phyloP scores from a whole-genome alignment of 2,888 invertebrate species.

The Frankliniella fusca region DNA sequence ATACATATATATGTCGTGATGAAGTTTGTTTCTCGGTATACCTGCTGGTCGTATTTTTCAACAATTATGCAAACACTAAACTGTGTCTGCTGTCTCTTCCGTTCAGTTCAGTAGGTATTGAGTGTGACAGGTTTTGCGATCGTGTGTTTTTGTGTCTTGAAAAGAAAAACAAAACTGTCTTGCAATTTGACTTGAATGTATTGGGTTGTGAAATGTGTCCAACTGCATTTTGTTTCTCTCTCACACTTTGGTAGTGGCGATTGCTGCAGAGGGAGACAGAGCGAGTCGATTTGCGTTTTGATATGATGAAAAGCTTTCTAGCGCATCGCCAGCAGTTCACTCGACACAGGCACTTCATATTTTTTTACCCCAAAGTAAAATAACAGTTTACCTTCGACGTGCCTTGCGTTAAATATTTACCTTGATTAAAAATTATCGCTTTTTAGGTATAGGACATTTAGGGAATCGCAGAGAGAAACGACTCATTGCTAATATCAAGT shows the following conservation, averaged over 20 bases:
- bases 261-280: conserved; percentile 21
- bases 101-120: not conserved
- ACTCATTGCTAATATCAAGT: too few relatives aligned
- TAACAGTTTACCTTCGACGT: not conserved
- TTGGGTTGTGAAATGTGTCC: not conserved
- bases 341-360: too few relatives aligned
- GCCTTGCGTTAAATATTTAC: not conserved
- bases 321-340: conserved; percentile 3
- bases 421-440: too few relatives aligned
- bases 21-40: not conserved
- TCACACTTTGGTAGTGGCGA: conserved; percentile 18
- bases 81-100: not conserved
- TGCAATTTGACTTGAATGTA: conserved; percentile 13
- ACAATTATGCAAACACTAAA: not conserved
- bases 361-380: too few relatives aligned
- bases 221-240: conserved; percentile 20
- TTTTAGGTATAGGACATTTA: not conserved
- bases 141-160: not conserved
- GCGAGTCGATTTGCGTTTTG: conserved; percentile 12
- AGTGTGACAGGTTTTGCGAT: conserved; percentile 10
- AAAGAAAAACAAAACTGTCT: not conserved
- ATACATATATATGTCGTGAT: not conserved
- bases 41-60: not conserved
- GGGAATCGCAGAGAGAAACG: too few relatives aligned
- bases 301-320: not conserved